phyloP scores from a whole-genome alignment of 2,113 vertebrate genomes.

The Hippolais icterina region DNA sequence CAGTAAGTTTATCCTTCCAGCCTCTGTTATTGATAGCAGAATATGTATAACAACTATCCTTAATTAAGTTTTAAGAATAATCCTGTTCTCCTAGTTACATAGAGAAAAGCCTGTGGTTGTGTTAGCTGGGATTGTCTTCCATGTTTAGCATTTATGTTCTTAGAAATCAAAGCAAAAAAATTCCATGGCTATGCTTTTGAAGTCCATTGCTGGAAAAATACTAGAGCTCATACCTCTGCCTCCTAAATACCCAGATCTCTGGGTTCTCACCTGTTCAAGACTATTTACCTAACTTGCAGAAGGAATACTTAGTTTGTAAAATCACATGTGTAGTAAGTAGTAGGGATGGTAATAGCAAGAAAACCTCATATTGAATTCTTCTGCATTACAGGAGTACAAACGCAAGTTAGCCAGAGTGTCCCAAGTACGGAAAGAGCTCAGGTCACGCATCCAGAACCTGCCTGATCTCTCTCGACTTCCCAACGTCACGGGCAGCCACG shows the following conservation, averaged over 20 bases:
- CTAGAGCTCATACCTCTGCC: neutral
- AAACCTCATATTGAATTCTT: slow-evolving; percentile 23
- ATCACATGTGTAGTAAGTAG: neutral
- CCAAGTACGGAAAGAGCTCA: slow-evolving; percentile 94
- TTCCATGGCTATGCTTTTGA: neutral
- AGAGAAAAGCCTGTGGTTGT: neutral
- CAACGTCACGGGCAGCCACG: slow-evolving; percentile 84
- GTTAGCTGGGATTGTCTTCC: neutral
- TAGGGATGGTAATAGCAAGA: neutral
- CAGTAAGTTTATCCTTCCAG: neutral
- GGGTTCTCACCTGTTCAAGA: neutral
- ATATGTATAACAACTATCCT: neutral
- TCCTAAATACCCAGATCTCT: neutral
- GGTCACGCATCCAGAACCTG: slow-evolving; percentile 90
- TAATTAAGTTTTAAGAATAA: neutral
- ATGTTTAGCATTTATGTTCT: neutral
- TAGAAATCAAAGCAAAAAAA: neutral
- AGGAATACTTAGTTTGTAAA: neutral
- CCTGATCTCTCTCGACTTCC: slow-evolving; percentile 88
- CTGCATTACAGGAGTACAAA: slow-evolving; percentile 91
- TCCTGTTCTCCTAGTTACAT: neutral
- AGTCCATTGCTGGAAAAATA: neutral
- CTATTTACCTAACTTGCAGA: neutral
- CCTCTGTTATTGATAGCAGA: neutral
- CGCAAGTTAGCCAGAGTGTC: slow-evolving; percentile 92